Percentiles rank a stretch among this genome's conserved stretches.
These are phyloP conservation scores for Ectropis grisescens DNA, from an alignment of 1,140 invertebrate species.

Conservation along the genomic window DNA sequence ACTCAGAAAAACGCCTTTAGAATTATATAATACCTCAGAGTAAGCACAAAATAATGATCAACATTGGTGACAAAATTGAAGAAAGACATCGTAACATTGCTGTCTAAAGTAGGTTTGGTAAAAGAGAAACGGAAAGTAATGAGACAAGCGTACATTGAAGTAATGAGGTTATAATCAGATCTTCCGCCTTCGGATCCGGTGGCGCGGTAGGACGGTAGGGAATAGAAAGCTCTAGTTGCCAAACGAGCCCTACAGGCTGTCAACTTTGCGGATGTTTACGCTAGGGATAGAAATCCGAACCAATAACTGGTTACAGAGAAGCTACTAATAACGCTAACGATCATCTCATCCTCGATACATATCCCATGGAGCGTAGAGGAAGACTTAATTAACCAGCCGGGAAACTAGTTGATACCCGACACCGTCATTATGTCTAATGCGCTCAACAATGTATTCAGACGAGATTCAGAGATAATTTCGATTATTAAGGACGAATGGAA, in stretches of 20 bases:
- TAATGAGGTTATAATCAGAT: slow-evolving; percentile 55
- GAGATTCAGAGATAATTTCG: too few species aligned
- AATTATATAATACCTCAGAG: too few species aligned
- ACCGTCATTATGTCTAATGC: too few species aligned
- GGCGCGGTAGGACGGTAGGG: slow-evolving; percentile 19
- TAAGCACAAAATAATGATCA: too few species aligned
- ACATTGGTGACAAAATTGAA: too few species aligned
- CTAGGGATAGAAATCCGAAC: slow-evolving; percentile 28
- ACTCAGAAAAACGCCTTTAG: too few species aligned
- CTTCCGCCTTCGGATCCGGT: slow-evolving; percentile 39
- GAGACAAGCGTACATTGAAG: slow-evolving; percentile 31
- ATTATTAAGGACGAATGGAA: too few species aligned
- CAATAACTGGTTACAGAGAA: slow-evolving; percentile 18
- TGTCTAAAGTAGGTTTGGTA: too few species aligned
- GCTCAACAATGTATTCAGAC: too few species aligned
- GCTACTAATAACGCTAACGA: slow-evolving; percentile 21
- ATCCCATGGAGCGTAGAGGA: slow-evolving; percentile 2
- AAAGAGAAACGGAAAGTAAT: slow-evolving; percentile 33
- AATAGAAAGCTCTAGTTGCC: slow-evolving; percentile 30
- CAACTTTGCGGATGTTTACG: slow-evolving; percentile 33
- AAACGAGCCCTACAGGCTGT: slow-evolving; percentile 19
- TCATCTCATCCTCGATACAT: not conserved
- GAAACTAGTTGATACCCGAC: too few species aligned
- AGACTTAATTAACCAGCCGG: slow-evolving; percentile 1
- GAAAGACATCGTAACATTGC: too few species aligned